Base-by-base conservation (phyloP, 2,113 vertebrate species). In the Xiphophorus maculatus region DNA sequence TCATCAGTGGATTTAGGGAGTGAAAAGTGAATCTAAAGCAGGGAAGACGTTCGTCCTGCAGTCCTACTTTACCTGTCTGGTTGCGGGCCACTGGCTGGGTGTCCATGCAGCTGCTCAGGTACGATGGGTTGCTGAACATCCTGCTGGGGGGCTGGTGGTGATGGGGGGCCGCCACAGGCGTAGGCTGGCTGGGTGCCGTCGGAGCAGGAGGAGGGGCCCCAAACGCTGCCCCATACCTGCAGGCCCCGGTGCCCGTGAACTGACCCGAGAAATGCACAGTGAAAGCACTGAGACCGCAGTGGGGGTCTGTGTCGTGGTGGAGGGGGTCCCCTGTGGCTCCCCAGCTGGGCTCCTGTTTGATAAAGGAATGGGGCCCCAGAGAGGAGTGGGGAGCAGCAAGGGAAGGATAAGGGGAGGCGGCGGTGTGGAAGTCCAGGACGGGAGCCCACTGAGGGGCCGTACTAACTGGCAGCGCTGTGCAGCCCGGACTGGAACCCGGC, bases 261-360 rank as follows among this genome's bases (percentile, higher is more conserved):
- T 98, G 97, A 27, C 97, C 97, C 0, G 97, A 99, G 94, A 99
- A 98, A 90, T 99, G 97, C 8, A 98, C 96, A 8, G 97, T 98
- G 93, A 98, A 99, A 87, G 97, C 97, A 86, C 97, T 99, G 74
- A 99, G 91, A 83, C 94, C 94, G 63, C 97, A 98, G 82, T 99
- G 97, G 44, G 94, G 93, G 91, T 98, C 97, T 0, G 89, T 9
- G 48, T 98, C 97, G 63, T 96, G 97, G 15, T 96, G 95, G 84
- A 96, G 97, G 6, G 96, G 96, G 90, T 99, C 97, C 0, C 93
- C 84, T 17, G 94, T 84, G 67, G 95, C 90, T 90, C 97, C 96
- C 97, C 97, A 98, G 93, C 90, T 96, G 77, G 97, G 97, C 91
- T 98, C 97, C 92, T 99, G 97, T 88, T 99, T 99, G 95, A 99